Evolutionary conservation across 1,140 invertebrate genomes (phyloP), one percentile per base, ranked within the genome.

Genomic region (Ericerus pela): DNA sequence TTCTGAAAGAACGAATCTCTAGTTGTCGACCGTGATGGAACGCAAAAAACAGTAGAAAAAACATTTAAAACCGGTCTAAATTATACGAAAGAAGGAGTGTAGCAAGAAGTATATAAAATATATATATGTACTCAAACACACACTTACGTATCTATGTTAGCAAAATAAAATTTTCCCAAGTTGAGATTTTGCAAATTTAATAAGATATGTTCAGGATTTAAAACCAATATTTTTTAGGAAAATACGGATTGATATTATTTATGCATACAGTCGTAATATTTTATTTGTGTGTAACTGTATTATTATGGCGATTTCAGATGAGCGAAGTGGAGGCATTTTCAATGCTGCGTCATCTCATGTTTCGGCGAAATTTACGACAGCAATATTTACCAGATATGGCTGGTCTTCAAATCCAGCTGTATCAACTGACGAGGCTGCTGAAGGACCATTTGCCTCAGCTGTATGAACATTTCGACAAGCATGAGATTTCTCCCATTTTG

Each of bases 351-450:
- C 88, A 95, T 69, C 65, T 97, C 22, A 93, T 97, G 88, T 92
- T 92, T 67, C 71, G 84, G 47, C 73, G 92, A 56, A 85, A 86
- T 8, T 74, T 96, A 29, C 69, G 93, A 52, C 83, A 81, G 66
- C 84, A 93, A 63, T 96, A 94, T 67, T 74, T 90, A 53, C 89
- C 91, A 1, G 91, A 95, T 65, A 95, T 96, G 90, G 81, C 81
- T 38, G 88, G 88, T 29, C 73, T 97, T 31, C 91, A 95, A 75
- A 79, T 87, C 12, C 80, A 92, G 77, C 72, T 97, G 51, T 97
- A 96, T 72, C 92, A 96, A 72, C 71, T 96, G 26, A 93, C 89
- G 0, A 77, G 93, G n/a, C 72, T 96, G 16, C 70, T 97, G 0
- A 86, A 91, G 60, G 92, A 97, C 68, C 79, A 84, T 59, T 75